Percentiles rank a stretch among this genome's conserved stretches.
Conservation (phyloP, 2,888 invertebrate genomes). For the Muschampia plurimacula region DNA sequence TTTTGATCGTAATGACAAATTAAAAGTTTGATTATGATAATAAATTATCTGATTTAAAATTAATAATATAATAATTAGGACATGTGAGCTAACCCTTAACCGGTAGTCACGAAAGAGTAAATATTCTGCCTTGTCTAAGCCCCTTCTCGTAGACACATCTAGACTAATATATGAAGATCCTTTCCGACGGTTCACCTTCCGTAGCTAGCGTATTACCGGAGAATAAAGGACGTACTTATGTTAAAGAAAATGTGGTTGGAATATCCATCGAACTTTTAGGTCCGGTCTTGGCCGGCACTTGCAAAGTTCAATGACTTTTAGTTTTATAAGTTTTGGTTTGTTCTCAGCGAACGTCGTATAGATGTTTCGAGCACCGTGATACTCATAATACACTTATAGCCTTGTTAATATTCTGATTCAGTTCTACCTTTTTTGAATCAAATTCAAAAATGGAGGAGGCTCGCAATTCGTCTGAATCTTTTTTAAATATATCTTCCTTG, state of each 20-base stretch:
- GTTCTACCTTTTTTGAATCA: too few relatives aligned
- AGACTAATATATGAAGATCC: constrained; percentile 28
- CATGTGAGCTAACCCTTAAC: not conserved
- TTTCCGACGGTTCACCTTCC: not conserved
- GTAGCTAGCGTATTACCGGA: not conserved
- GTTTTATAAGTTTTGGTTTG: too few relatives aligned
- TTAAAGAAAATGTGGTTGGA: not conserved
- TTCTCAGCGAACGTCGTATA: too few relatives aligned
- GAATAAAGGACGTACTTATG: not conserved
- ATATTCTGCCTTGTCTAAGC: constrained; percentile 33
- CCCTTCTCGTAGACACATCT: constrained; percentile 11
- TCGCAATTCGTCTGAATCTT: too few relatives aligned
- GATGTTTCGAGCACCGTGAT: too few relatives aligned
- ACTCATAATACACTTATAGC: too few relatives aligned
- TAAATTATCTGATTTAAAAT: too few relatives aligned
- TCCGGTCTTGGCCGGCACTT: not conserved
- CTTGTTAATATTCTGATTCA: too few relatives aligned
- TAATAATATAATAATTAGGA: not conserved
- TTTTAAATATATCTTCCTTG: too few relatives aligned
- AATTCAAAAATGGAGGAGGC: too few relatives aligned
- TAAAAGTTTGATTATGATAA: too few relatives aligned
- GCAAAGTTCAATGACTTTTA: not conserved
- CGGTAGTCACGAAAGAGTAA: constrained; percentile 20
- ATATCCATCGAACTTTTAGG: not conserved
- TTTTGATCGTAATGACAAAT: too few relatives aligned